Base-by-base conservation (phyloP, 2,797 vertebrate species). In the Cirrhinus molitorella region DNA sequence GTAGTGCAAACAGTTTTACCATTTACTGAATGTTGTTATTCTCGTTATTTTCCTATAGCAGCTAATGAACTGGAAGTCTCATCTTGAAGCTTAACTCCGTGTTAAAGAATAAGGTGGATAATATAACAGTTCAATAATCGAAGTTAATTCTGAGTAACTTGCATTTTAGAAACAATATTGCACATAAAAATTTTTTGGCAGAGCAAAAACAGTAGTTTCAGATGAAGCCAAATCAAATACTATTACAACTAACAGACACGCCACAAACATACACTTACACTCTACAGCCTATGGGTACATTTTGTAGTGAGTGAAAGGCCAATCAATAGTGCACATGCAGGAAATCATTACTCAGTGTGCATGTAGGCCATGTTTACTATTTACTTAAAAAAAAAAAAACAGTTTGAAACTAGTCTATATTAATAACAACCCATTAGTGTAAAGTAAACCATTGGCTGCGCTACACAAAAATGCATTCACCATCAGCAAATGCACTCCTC, bases 301-400 rank as follows among this genome's bases (percentile, higher is more conserved):
- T 66, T 40, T 25, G 43, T 34, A 70, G 53, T 63, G 73, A 55
- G 83, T 68, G 53, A 70, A 45, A 82, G 61, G 51, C 13, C 68
- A 49, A 84, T 86, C 87, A 71, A 86, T 86, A 81, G 31, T 43
- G 34, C 23, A 83, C 47, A 61, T 61, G 31, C 37, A 81, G 59
- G 53, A 80, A 77, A 80, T 77, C 16, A 79, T 31, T 84, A 66
- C 37, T 83, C 14, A 34, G 40, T 78, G 40, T 75, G 23, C 7
- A 68, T 70, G 47, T 87, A 79, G 79, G 40, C 49, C 68, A 67
- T n/a, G 68, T 66, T 83, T 76, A 83, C 72, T 55, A 63, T 67
- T 34, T 43, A 57, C n/a, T n/a, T 61, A 59, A 81, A n/a, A n/a
- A n/a, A n/a, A n/a, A 82, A 9, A 59, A 17, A 75, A 82, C 80